Evolutionary conservation across 37 sponge, comb jelly and placozoan genomes (phyloP), one percentile per base, ranked within the genome.

Genomic region (Hexactinellida sp.): DNA sequence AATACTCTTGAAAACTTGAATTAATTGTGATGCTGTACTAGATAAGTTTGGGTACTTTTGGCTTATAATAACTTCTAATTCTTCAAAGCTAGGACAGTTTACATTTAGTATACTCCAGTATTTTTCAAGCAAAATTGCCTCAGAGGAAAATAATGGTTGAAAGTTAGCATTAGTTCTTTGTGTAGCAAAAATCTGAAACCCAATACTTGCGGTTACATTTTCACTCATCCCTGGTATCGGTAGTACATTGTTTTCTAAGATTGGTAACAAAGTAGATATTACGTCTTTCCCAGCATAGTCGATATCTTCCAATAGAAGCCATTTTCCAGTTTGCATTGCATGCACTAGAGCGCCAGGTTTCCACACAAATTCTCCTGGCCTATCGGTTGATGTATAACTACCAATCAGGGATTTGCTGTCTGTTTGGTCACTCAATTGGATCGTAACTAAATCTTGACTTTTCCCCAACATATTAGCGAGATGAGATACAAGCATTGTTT

Each of bases 331-430:
- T 16, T 41, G 38, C 37, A 96, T 89, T 55, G 91, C 90, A 95
- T 96, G 86, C 21, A 85, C 88, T 1, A 96, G 84, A 0, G 92
- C 88, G 0, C 96, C 96, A 1, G 94, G 94, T n/a, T 38, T 39
- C 96, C 96, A 96, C 23, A 89, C 85, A 93, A 96, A 96, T 51
- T 96, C 91, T 55, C 96, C 96, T 0, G 94, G 94, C 24, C 54
- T 82, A 24, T 54, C 87, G 19, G 94, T 89, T 52, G 91, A 93
- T 0, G 82, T 83, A 71, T 87, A 96, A 3, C 89, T 91, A 1
- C 96, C 96, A 36, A 96, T 28, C n/a, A 96, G 83, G 37, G 87
- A 37, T 85, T 86, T 87, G n/a, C 85, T 86, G n/a, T 87, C 88
- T 24, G 85, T 87, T 23, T 86, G 85, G n/a, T 76, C 88, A 54